These are phyloP conservation scores for Oscarella lobularis DNA, from an alignment of 37 sponge, comb jelly and placozoan species.

Conservation along the genomic window DNA sequence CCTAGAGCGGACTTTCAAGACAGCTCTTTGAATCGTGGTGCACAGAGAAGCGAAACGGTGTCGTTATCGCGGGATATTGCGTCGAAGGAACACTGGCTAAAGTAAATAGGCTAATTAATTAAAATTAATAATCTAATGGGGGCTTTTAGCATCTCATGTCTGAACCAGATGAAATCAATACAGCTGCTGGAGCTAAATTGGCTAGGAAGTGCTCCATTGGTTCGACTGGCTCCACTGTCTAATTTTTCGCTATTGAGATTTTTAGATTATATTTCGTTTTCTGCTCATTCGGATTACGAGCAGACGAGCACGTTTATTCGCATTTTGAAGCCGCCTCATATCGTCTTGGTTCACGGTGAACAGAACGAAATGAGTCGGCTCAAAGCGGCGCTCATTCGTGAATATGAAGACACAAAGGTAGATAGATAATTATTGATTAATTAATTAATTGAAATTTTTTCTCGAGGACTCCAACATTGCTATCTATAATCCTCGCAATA, in stretches of 20 bases:
- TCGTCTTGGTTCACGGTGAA: conserved; percentile 94
- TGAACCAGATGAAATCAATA: conserved; percentile 86
- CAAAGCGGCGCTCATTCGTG: conserved; percentile 67
- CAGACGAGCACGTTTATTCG: conserved; percentile 85
- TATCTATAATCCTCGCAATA: conserved; percentile 81
- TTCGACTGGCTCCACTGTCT: conserved; percentile 3
- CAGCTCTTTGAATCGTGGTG: conserved; percentile 98
- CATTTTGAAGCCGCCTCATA: conserved; percentile 74
- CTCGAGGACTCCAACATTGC: conserved; percentile 31
- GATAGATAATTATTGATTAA: not conserved
- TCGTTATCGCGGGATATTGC: conserved; percentile 92
- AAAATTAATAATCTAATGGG: not conserved
- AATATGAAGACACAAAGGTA: conserved; percentile 66
- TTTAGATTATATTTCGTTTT: conserved; percentile 89
- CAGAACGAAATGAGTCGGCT: conserved; percentile 84
- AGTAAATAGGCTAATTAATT: conserved; percentile 13
- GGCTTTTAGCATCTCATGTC: conserved; percentile 49
- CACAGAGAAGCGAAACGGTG: conserved; percentile 88
- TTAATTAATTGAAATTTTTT: not conserved
- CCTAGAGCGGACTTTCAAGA: conserved; percentile 81
- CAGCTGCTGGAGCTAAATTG: conserved; percentile 71
- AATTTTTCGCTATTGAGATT: conserved; percentile 2
- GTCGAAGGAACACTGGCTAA: conserved; percentile 98
- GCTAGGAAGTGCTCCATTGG: conserved; percentile 82
- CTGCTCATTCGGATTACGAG: conserved; percentile 94